Evolutionary conservation across 2,797 vertebrate species (phyloP).

Genomic region (Acrossocheilus wenchowensis): DNA sequence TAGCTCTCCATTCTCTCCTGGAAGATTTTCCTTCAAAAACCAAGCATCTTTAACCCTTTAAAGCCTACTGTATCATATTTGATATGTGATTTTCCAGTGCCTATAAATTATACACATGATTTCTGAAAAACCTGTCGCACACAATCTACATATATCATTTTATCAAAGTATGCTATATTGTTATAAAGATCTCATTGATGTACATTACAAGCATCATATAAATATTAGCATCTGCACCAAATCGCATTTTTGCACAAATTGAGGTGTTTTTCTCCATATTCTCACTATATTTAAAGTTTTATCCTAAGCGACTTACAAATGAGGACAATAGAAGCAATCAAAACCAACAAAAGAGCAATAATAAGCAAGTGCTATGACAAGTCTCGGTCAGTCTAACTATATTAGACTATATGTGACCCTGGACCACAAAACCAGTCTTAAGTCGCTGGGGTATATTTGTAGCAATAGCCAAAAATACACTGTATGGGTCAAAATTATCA

Average conservation of each 20-base stretch:
- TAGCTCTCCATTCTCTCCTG: slow-evolving; percentile 74
- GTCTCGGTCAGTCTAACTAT: too few species aligned
- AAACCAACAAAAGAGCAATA: too few species aligned
- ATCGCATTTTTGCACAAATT: not conserved
- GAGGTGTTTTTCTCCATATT: not conserved
- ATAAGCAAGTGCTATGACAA: too few species aligned
- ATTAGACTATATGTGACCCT: too few species aligned
- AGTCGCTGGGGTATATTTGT: too few species aligned
- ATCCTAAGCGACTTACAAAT: too few species aligned
- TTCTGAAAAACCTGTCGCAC: not conserved
- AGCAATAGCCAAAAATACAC: too few species aligned
- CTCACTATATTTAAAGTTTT: not conserved
- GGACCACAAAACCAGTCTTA: too few species aligned
- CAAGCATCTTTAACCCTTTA: not conserved
- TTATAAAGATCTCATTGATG: not conserved
- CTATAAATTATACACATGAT: not conserved
- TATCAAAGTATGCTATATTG: not conserved
- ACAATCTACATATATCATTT: not conserved
- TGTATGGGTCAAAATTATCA: too few species aligned
- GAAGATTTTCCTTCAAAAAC: slow-evolving; percentile 67
- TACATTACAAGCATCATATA: too few species aligned
- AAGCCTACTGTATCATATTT: not conserved
- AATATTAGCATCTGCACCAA: too few species aligned
- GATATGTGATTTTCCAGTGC: not conserved
- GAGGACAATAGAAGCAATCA: too few species aligned